phyloP scores from a whole-genome alignment of 2,113 vertebrate genomes.

The Nycticorax nycticorax region DNA sequence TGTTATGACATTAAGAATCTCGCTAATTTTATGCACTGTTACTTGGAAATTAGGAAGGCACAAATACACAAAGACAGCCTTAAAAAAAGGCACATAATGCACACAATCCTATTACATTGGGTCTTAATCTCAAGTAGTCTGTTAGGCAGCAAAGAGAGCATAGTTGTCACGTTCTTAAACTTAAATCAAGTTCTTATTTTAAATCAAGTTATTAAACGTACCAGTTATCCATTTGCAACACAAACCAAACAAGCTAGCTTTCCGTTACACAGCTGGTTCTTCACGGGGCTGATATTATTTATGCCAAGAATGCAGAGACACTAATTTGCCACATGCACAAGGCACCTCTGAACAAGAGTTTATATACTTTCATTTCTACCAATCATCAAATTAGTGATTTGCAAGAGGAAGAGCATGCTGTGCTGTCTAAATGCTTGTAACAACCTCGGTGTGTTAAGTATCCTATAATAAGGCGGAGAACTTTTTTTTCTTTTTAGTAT shows the following conservation, averaged over 20 bases:
- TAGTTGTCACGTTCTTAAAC: background rate
- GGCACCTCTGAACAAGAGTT: background rate
- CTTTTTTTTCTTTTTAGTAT: background rate
- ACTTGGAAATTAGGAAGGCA: background rate
- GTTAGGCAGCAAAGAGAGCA: background rate
- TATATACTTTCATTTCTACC: background rate
- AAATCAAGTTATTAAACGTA: background rate
- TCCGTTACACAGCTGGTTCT: background rate
- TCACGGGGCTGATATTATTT: background rate
- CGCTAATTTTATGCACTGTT: background rate
- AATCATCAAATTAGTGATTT: background rate
- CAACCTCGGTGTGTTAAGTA: background rate
- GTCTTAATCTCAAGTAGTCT: background rate
- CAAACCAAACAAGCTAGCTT: background rate
- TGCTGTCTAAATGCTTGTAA: background rate
- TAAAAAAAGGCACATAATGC: background rate
- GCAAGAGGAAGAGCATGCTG: background rate
- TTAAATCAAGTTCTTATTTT: background rate
- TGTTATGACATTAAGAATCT: background rate
- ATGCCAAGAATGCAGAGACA: background rate
- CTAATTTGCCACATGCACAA: background rate
- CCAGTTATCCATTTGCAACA: background rate
- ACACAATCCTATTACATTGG: background rate
- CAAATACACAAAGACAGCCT: background rate
- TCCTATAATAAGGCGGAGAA: background rate